Percentiles rank a stretch among this genome's conserved stretches.
phyloP scores from a whole-genome alignment of 1,140 invertebrate species.

The Papilio xuthus region DNA sequence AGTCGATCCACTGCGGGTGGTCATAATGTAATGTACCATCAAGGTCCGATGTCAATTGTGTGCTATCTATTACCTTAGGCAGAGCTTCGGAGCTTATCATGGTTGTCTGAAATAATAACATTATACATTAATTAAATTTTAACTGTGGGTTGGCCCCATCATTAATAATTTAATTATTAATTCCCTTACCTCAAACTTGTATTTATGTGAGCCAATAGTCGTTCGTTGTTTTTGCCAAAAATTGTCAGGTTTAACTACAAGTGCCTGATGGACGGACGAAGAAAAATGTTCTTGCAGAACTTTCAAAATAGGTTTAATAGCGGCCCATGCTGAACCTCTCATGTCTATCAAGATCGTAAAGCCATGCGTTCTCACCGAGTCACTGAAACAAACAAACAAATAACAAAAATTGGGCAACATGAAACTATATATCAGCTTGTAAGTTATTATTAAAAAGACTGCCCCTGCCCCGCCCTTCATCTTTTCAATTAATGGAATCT shows the following conservation, averaged over 20 bases:
- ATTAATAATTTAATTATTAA: not conserved
- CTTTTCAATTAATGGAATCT: too few species aligned
- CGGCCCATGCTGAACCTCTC: slow-evolving; percentile 95
- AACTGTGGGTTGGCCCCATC: not conserved
- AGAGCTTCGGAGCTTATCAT: slow-evolving; percentile 97
- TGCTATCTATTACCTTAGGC: slow-evolving; percentile 94
- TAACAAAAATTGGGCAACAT: too few species aligned
- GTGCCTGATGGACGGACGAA: slow-evolving; percentile 92
- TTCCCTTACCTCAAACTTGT: slow-evolving; percentile 96
- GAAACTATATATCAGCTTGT: too few species aligned
- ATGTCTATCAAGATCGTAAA: slow-evolving; percentile 98
- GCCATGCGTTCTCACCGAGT: slow-evolving; percentile 93
- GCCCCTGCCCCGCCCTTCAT: too few species aligned
- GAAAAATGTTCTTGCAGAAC: slow-evolving; percentile 97
- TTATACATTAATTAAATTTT: slow-evolving; percentile 2
- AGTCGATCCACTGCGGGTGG: slow-evolving; percentile 98
- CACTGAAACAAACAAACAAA: slow-evolving; percentile 84
- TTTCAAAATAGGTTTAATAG: slow-evolving; percentile 98
- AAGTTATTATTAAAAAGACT: too few species aligned
- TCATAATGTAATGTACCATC: slow-evolving; percentile 97
- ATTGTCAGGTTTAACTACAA: slow-evolving; percentile 99
- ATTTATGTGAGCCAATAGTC: slow-evolving; percentile 97
- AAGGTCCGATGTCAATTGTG: slow-evolving; percentile 95
- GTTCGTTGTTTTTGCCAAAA: slow-evolving; percentile 99
- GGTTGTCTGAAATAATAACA: slow-evolving; percentile 89